phyloP scores from a whole-genome alignment of 2,113 vertebrate species.

The Perognathus longimembris region DNA sequence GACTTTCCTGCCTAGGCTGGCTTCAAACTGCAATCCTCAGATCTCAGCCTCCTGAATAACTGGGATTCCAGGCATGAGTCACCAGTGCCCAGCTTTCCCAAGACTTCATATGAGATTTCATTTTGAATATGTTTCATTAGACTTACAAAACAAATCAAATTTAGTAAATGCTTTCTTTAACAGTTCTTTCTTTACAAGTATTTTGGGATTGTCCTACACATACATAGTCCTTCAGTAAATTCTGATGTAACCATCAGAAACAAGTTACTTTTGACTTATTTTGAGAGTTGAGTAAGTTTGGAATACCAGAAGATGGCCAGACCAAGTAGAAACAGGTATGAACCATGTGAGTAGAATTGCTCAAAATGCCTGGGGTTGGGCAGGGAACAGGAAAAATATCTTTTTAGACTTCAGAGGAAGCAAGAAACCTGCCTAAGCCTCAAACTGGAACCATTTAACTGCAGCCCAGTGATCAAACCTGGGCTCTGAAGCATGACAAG shows the following conservation, averaged over 20 bases:
- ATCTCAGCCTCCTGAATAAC: too few species aligned
- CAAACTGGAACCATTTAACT: background rate
- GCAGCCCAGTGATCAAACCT: background rate
- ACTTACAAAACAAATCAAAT: background rate
- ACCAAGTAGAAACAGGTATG: background rate
- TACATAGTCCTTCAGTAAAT: background rate
- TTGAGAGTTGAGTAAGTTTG: background rate
- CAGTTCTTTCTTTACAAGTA: background rate
- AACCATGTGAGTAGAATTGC: background rate
- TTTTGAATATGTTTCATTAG: conserved; percentile 51
- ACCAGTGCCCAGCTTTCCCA: background rate
- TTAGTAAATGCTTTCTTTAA: conserved; percentile 8
- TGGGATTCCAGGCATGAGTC: too few species aligned
- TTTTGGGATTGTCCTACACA: background rate
- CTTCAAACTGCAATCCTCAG: too few species aligned
- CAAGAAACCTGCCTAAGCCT: conserved; percentile 32
- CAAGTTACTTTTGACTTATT: background rate
- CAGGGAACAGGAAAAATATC: background rate
- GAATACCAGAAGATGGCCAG: conserved; percentile 13
- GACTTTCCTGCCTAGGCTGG: too few species aligned
- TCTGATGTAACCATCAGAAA: background rate
- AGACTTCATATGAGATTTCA: background rate
- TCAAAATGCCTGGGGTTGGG: background rate
- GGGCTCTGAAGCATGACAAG: conserved; percentile 42
- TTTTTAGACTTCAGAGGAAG: background rate